Evolutionary conservation across 1,140 invertebrate species (phyloP).

Genomic region (Zaprionus ornatus): DNA sequence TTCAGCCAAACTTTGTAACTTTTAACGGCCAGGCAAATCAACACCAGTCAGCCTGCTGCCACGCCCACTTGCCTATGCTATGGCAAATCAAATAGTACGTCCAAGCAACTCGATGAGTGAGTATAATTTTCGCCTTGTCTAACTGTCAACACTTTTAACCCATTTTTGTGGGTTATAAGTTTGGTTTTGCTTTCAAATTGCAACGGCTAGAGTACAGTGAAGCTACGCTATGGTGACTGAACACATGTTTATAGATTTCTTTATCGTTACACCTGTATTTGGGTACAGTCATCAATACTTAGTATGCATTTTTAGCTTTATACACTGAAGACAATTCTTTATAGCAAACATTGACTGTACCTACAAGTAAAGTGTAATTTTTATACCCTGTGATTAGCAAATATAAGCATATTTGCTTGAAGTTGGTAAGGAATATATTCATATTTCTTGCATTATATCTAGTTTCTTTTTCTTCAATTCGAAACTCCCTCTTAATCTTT

Average conservation of each 20-base stretch:
- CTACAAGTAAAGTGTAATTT: background rate
- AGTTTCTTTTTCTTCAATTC: too few species aligned
- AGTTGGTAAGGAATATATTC: background rate
- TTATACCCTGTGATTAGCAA: background rate
- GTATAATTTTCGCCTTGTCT: slow-evolving; percentile 79
- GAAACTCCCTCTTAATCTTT: too few species aligned
- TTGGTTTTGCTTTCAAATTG: slow-evolving; percentile 42
- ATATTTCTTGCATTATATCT: background rate
- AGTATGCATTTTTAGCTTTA: too few species aligned
- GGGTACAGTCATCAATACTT: too few species aligned
- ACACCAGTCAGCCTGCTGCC: slow-evolving; percentile 26
- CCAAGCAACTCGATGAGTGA: slow-evolving; percentile 41
- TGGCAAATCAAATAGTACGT: slow-evolving; percentile 51
- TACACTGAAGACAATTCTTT: background rate
- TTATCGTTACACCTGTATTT: too few species aligned
- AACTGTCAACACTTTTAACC: slow-evolving; percentile 81
- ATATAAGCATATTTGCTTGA: background rate
- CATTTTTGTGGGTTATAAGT: slow-evolving; percentile 71
- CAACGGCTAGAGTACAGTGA: slow-evolving; percentile 38
- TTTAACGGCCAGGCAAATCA: slow-evolving; percentile 57
- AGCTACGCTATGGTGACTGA: background rate
- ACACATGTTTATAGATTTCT: too few species aligned
- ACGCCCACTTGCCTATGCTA: slow-evolving; percentile 9
- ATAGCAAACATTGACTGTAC: slow-evolving; percentile 7
- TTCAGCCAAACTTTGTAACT: slow-evolving; percentile 58